A percentile compares a stretch with the other conserved stretches of the same genome.
These are phyloP conservation scores for Mormyrus iriodes DNA, from an alignment of 2,113 vertebrate species.

Conservation along the genomic window DNA sequence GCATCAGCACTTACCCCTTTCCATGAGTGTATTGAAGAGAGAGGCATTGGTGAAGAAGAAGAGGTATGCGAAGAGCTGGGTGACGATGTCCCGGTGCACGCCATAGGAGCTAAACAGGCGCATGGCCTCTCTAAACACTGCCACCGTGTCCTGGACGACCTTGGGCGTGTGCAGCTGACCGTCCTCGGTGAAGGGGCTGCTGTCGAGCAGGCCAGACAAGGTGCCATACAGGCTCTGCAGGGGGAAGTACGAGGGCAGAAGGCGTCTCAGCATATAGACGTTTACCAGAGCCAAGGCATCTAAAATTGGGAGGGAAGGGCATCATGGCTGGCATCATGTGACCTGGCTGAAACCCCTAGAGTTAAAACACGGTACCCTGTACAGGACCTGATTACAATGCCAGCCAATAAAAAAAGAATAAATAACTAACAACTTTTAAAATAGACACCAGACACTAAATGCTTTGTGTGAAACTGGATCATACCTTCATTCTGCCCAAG, in stretches of 20 bases:
- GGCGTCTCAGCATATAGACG: neutral
- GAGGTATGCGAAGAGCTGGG: conserved; percentile 65
- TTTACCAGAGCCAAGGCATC: neutral
- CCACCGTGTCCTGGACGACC: conserved; percentile 51
- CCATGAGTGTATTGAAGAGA: conserved; percentile 70
- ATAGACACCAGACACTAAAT: neutral
- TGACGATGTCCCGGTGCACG: conserved; percentile 61
- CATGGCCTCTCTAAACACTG: conserved; percentile 60
- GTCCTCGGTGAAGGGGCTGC: conserved; percentile 64
- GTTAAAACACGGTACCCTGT: neutral
- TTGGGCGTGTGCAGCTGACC: conserved; percentile 52
- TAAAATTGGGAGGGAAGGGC: neutral
- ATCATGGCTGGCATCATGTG: neutral
- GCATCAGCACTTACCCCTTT: conserved; percentile 55
- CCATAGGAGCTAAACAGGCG: conserved; percentile 55
- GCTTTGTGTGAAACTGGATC: neutral
- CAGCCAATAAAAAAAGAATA: neutral
- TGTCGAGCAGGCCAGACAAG: conserved; percentile 59
- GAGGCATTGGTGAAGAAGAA: conserved; percentile 74
- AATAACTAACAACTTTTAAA: neutral
- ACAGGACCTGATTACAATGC: neutral
- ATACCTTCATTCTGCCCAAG: neutral
- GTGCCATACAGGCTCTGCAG: conserved; percentile 61
- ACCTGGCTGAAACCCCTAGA: neutral
- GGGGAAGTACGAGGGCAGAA: neutral